Conservation (phyloP, 2,888 invertebrate species). For the Bellardia bayeri region DNA sequence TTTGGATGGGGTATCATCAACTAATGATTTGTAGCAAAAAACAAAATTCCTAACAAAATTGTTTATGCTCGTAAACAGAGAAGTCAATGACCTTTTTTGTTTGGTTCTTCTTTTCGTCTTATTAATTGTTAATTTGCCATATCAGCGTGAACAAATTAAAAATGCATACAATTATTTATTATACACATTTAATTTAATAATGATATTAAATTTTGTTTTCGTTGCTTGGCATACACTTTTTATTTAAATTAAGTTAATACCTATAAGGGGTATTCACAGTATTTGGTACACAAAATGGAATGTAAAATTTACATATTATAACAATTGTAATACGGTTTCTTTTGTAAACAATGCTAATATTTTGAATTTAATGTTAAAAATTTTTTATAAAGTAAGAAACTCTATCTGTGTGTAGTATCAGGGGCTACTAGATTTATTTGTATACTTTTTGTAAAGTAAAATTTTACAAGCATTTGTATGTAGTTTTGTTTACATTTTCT, state of each 20-base stretch:
- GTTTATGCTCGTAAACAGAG: not conserved
- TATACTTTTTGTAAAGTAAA: not conserved
- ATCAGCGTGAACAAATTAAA: conserved; percentile 18
- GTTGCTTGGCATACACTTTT: not conserved
- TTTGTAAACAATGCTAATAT: too few species aligned
- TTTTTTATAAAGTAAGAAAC: not conserved
- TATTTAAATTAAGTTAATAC: not conserved
- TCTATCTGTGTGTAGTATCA: not conserved
- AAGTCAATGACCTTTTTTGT: conserved; percentile 52
- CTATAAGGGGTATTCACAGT: not conserved
- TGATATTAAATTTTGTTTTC: conserved; percentile 1
- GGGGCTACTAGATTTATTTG: not conserved
- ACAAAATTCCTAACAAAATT: not conserved
- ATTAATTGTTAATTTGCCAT: conserved; percentile 45
- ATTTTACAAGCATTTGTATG: not conserved
- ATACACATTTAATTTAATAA: not conserved
- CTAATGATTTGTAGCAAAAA: not conserved
- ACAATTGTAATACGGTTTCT: too few species aligned
- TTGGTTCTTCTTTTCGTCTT: conserved; percentile 3
- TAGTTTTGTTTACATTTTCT: not conserved
- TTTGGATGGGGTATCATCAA: not conserved
- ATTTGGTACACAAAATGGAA: not conserved
- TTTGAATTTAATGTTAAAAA: too few species aligned
- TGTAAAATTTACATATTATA: too few species aligned
- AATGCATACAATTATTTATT: conserved; percentile 37